Conservation (phyloP, 2,797 vertebrate genomes). For the Parotocinclus haroldoi region DNA sequence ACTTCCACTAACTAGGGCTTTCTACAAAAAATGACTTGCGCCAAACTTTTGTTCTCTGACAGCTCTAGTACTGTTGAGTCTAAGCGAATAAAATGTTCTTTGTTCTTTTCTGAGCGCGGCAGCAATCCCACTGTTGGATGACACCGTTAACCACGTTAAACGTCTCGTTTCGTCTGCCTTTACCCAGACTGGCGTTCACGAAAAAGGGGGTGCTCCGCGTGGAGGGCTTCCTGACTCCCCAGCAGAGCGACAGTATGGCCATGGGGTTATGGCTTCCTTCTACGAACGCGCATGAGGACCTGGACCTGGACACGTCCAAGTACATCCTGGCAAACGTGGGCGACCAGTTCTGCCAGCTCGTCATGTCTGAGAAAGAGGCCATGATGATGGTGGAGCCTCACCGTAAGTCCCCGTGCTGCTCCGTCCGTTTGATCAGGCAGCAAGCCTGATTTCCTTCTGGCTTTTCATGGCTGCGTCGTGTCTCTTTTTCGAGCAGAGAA, state of each 20-base stretch:
- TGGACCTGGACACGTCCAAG: slow-evolving; percentile 97
- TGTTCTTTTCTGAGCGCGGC: no score
- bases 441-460: no score
- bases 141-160: no score
- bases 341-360: slow-evolving; percentile 97
- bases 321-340: slow-evolving; percentile 98
- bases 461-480: no score
- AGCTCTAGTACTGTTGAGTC: no score
- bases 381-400: slow-evolving; percentile 99
- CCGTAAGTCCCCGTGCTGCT: slow-evolving; percentile 74
- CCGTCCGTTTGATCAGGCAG: no score
- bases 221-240: slow-evolving; percentile 94
- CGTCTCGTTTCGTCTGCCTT: no score
- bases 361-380: slow-evolving; percentile 99
- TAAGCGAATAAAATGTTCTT: no score
- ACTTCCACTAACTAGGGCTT: no score
- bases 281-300: slow-evolving; percentile 82
- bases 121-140: no score
- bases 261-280: slow-evolving; percentile 97
- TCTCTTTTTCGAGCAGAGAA: slow-evolving; percentile 77
- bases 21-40: no score
- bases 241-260: slow-evolving; percentile 94
- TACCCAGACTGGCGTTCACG: slow-evolving; percentile 90
- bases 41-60: no score
- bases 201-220: slow-evolving; percentile 94